These are phyloP conservation scores for Peromyscus attwateri DNA, from an alignment of 2,797 vertebrate genomes.

Conservation along the genomic window DNA sequence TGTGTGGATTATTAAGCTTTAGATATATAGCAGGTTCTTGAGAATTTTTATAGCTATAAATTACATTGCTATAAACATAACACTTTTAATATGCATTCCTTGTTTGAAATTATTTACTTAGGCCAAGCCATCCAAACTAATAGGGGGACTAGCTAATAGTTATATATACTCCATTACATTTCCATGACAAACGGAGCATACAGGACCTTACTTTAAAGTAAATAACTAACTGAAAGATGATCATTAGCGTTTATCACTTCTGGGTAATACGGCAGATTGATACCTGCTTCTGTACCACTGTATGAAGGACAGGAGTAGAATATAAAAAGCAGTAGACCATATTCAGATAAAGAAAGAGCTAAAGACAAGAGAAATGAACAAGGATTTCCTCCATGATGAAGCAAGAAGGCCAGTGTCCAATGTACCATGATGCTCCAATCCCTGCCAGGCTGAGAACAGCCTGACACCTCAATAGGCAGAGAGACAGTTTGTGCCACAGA, in stretches of 20 bases:
- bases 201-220: background rate
- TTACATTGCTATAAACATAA: background rate
- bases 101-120: constrained; percentile 34
- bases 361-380: background rate
- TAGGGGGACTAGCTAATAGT: background rate
- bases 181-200: background rate
- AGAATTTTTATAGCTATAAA: background rate
- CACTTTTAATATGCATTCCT: background rate
- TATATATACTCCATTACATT: background rate
- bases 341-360: background rate
- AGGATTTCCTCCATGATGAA: background rate
- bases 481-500: background rate
- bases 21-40: background rate
- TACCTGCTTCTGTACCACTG: background rate
- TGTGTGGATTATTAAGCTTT: background rate
- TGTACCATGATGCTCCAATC: background rate
- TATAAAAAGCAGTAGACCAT: background rate
- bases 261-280: background rate
- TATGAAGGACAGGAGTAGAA: background rate
- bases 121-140: background rate
- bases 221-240: background rate
- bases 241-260: background rate
- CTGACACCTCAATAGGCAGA: background rate
- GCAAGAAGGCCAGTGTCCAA: background rate
- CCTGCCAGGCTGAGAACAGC: background rate